Evolutionary conservation across 2,888 invertebrate species (phyloP).

Genomic region (Peribatodes rhomboidaria): DNA sequence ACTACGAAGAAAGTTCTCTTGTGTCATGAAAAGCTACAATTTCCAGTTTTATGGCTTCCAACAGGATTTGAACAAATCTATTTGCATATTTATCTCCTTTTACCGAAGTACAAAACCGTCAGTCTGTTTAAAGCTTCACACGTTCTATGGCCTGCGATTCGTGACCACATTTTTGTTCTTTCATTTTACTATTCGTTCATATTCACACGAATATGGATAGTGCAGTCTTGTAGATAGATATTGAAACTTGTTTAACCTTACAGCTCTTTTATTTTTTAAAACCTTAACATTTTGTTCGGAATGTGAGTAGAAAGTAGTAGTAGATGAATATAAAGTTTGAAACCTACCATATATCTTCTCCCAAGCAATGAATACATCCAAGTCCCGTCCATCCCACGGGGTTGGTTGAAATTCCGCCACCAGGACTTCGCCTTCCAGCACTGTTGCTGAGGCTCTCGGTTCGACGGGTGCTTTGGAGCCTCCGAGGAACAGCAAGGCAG

Average conservation of each 20-base stretch:
- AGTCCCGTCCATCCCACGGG: conserved; percentile 84
- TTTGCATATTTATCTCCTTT: conserved; percentile 38
- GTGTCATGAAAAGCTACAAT: conserved; percentile 40
- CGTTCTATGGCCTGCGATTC: conserved; percentile 43
- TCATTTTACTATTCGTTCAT: conserved; percentile 38
- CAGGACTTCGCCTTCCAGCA: conserved; percentile 88
- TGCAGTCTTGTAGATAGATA: conserved; percentile 13
- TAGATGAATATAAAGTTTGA: background rate
- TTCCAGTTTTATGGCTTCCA: conserved; percentile 41
- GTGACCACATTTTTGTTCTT: conserved; percentile 43
- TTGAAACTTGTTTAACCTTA: background rate
- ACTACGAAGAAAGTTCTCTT: conserved; percentile 42
- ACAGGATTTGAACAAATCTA: conserved; percentile 41
- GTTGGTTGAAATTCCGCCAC: conserved; percentile 87
- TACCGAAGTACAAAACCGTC: conserved; percentile 23
- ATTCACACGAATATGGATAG: conserved; percentile 39
- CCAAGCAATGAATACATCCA: conserved; percentile 80
- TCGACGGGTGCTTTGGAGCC: conserved; percentile 89
- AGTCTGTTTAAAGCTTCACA: conserved; percentile 29
- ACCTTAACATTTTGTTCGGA: background rate
- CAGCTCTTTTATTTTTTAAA: no score
- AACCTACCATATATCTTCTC: conserved; percentile 82
- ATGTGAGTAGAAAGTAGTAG: no score
- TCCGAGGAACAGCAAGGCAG: conserved; percentile 85
- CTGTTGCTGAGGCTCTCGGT: conserved; percentile 84